Base-by-base conservation (phyloP, 1,140 invertebrate species). In the Pseudoatta argentina region DNA sequence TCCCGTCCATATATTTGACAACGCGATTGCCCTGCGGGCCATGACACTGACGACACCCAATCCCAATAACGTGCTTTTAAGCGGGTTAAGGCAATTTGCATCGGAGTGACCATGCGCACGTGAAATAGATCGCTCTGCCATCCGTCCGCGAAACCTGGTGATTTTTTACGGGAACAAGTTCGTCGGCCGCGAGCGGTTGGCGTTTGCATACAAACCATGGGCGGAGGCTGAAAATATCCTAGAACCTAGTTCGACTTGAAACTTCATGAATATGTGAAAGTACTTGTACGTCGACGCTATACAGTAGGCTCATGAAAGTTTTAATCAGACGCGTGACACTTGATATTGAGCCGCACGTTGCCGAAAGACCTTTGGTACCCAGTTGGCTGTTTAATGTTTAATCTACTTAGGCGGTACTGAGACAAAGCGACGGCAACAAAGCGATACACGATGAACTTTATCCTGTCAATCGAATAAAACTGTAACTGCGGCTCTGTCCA, bases 291-390 rank as follows among this genome's bases (percentile, higher is more conserved):
- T 63, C 82, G 67, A 27, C 30, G 73, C 48, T 83, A 61, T 72
- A 61, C n/a, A 21, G 67, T 44, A 30, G 57, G 69, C 67, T 75
- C 79, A 73, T 75, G 55, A 83, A 83, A 83, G 69, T 83, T 83
- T 83, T 83, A 83, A 83, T 83, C 79, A 83, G 79, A 83, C 79
- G 79, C 79, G 55, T 75, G 79, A 83, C 79, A 83, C 79, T 63
- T 61, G 55, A 83, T 83, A 83, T 75, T 34, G 57, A 27, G 8
- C 69, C 24, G 69, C 69, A 55, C 69, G 44, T 30, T 48, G 55
- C 24, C 69, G 57, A 75, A 75, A 83, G 79, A 83, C 53, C 67
- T 66, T 14, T 79, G 8, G 39, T 44, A 44, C 14, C 10, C 51
- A 57, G 79, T 71, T 39, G 69, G 39, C 55, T 34, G 79, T 83